Evolutionary conservation across 2,113 vertebrate species (phyloP).

Genomic region (Ptilonorhynchus violaceus): DNA sequence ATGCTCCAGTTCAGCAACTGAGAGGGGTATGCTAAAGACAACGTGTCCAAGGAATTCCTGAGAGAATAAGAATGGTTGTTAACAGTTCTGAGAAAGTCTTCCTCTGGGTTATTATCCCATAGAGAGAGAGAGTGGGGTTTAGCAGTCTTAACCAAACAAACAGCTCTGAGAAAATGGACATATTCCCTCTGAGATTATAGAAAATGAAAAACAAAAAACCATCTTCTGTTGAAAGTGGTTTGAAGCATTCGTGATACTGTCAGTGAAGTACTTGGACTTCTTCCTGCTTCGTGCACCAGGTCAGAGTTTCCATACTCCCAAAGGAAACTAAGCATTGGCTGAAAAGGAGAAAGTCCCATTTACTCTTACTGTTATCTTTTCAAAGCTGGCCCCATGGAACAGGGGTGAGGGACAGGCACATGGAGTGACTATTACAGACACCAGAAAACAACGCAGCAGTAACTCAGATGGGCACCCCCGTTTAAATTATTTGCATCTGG

Average conservation of each 20-base stretch:
- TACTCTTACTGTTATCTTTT: background rate
- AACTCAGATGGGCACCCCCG: background rate
- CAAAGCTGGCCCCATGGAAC: background rate
- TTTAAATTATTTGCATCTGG: background rate
- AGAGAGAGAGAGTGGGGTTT: background rate
- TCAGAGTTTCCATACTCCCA: constrained; percentile 41
- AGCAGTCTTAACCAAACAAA: constrained; percentile 40
- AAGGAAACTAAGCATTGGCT: background rate
- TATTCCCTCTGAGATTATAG: constrained; percentile 39
- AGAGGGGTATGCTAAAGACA: background rate
- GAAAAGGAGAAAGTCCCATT: background rate
- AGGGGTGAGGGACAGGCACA: background rate
- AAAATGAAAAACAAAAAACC: background rate
- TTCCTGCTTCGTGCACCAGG: constrained; percentile 2
- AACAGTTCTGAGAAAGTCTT: constrained; percentile 63
- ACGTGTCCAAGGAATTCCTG: background rate
- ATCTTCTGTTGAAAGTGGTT: background rate
- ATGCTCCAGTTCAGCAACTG: constrained; percentile 5
- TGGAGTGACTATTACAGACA: background rate
- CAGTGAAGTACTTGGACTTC: background rate
- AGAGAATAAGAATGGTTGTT: constrained; percentile 43
- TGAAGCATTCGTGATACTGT: background rate
- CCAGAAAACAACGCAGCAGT: background rate
- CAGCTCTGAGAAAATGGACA: constrained; percentile 42
- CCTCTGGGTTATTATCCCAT: constrained; percentile 51